phyloP scores from a whole-genome alignment of 2,113 vertebrate species.

The Leuciscus idus region DNA sequence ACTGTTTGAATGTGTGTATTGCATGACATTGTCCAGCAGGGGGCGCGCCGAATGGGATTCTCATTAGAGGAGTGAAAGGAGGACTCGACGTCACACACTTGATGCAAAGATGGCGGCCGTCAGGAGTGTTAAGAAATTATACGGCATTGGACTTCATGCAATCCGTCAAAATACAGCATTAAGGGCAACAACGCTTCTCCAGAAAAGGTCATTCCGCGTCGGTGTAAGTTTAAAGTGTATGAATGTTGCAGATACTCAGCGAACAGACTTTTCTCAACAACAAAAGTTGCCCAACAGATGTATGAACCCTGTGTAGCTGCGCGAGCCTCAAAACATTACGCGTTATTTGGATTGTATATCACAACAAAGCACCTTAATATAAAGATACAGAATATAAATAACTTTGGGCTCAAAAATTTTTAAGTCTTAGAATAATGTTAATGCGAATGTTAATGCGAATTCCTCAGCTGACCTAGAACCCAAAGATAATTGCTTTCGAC shows the following conservation, averaged over 20 bases:
- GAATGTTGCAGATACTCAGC: too few relatives aligned
- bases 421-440: background rate
- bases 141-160: conserved; percentile 62
- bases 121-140: conserved; percentile 65
- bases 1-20: background rate
- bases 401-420: background rate
- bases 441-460: too few relatives aligned
- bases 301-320: background rate
- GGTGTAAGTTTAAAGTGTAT: conserved; percentile 62
- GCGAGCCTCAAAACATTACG: background rate
- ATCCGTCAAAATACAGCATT: conserved; percentile 59
- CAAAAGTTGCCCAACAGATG: background rate
- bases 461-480: background rate
- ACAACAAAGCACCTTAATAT: background rate
- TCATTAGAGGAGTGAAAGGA: background rate
- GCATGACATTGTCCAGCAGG: background rate
- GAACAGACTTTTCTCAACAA: background rate
- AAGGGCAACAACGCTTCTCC: conserved; percentile 59
- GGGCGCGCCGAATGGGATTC: background rate
- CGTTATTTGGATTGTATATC: background rate
- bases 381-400: too few relatives aligned
- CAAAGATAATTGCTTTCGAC: background rate
- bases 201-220: conserved; percentile 68
- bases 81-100: background rate
- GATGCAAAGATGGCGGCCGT: conserved; percentile 65